Conservation (phyloP, 2,113 vertebrate species). For the Cariama cristata region DNA sequence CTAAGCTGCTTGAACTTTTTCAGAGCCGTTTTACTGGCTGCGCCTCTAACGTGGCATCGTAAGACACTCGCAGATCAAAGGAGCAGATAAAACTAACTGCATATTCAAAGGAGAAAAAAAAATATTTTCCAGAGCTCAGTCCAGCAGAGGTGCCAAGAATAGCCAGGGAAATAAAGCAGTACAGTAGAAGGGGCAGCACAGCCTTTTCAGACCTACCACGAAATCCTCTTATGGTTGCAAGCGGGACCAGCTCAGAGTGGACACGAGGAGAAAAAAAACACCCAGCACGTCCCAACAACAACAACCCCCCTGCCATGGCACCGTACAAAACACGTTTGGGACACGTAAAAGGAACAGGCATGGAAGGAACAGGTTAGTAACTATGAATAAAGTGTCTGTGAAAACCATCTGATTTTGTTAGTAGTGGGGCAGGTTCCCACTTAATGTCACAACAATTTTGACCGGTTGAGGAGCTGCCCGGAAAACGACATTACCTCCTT, state of each 20-base stretch:
- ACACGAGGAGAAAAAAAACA: not conserved
- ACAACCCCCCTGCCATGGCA: not conserved
- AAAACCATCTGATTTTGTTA: not conserved
- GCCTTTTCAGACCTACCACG: not conserved
- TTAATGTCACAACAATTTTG: not conserved
- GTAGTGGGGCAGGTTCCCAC: not conserved
- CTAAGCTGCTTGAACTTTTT: not conserved
- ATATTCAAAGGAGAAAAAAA: not conserved
- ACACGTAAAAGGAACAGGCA: not conserved
- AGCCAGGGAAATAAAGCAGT: not conserved
- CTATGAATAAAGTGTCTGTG: not conserved
- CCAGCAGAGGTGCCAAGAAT: slow-evolving; percentile 10
- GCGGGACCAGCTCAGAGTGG: not conserved
- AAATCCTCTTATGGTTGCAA: not conserved
- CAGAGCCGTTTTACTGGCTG: not conserved
- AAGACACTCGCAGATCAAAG: not conserved
- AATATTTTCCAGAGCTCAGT: not conserved
- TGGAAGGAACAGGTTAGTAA: not conserved
- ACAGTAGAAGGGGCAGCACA: not conserved
- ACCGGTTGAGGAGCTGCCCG: accelerated
- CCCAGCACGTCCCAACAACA: not conserved
- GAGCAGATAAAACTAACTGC: not conserved
- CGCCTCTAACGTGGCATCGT: not conserved
- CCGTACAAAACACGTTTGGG: accelerated
- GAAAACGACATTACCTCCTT: not conserved